Conservation (phyloP, 2,113 vertebrate species). For the Microtus ochrogaster region DNA sequence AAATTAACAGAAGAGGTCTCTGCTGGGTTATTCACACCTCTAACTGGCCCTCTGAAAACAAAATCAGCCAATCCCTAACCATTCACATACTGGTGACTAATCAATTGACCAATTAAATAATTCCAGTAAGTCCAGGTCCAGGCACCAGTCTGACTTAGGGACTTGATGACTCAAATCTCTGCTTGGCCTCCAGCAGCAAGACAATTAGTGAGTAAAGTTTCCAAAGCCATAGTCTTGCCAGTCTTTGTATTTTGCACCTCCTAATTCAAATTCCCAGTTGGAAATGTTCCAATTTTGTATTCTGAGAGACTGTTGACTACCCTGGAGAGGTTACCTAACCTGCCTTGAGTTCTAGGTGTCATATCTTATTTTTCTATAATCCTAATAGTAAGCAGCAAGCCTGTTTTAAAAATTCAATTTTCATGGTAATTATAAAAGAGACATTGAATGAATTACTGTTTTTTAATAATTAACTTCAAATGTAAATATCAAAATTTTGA, state of each 20-base stretch:
- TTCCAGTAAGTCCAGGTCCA: neutral
- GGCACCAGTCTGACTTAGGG: neutral
- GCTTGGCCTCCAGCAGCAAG: neutral
- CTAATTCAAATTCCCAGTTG: constrained; percentile 32
- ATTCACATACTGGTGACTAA: neutral
- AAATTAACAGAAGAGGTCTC: neutral
- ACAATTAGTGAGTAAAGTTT: constrained; percentile 46
- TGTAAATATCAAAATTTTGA: constrained; percentile 54
- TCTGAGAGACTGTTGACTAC: constrained; percentile 23
- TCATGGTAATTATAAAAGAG: neutral
- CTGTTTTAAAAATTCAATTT: constrained; percentile 43
- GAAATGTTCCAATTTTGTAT: neutral
- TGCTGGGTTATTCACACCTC: neutral
- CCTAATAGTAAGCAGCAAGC: constrained; percentile 8
- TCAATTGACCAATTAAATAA: constrained; percentile 28
- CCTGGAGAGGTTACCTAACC: neutral
- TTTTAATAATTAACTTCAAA: constrained; percentile 14
- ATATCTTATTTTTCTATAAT: neutral
- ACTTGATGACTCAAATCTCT: constrained; percentile 2
- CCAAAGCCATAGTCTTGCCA: neutral
- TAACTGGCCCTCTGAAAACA: constrained; percentile 21
- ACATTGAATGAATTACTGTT: constrained; percentile 23
- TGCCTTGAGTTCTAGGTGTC: neutral
- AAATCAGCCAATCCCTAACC: neutral
- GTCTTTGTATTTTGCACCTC: constrained; percentile 17